phyloP scores from a whole-genome alignment of 2,888 invertebrate genomes.

The Melipona bicolor region DNA sequence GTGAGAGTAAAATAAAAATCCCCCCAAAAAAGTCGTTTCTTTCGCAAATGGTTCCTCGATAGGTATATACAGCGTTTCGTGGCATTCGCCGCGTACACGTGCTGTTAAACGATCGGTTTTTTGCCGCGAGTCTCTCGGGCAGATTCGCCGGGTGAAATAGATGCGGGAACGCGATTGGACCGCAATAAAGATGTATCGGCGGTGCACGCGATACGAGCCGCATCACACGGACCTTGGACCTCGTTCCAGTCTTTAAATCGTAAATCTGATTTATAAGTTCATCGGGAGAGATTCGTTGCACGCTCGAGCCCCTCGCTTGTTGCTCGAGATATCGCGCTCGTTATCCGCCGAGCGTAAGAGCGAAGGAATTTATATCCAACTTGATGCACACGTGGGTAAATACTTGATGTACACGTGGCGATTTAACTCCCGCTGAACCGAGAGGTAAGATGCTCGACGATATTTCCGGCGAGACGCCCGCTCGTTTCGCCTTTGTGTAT shows the following conservation, averaged over 20 bases:
- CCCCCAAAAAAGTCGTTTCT: background rate
- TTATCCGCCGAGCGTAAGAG: slow-evolving; percentile 11
- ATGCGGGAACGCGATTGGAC: slow-evolving; percentile 19
- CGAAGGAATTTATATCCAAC: slow-evolving; percentile 10
- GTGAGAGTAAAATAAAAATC: slow-evolving; percentile 20
- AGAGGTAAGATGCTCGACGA: background rate
- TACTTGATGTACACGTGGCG: background rate
- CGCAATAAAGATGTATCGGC: slow-evolving; percentile 34
- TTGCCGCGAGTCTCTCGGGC: background rate
- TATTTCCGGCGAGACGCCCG: background rate
- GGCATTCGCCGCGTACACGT: background rate
- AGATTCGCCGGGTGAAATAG: slow-evolving; percentile 19
- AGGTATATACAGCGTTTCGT: background rate
- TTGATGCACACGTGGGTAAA: background rate
- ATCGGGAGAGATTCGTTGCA: slow-evolving; percentile 22
- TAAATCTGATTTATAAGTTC: slow-evolving; percentile 35
- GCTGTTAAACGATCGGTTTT: slow-evolving; percentile 13
- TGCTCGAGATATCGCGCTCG: slow-evolving; percentile 29
- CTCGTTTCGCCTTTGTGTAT: too few relatives aligned
- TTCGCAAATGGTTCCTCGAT: slow-evolving; percentile 4
- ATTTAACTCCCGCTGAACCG: background rate
- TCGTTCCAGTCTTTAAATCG: slow-evolving; percentile 19
- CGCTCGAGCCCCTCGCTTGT: background rate
- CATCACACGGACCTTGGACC: slow-evolving; percentile 15
- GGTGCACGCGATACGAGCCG: slow-evolving; percentile 23